phyloP scores from a whole-genome alignment of 2,888 invertebrate species.

The Drosophila buzzatii region DNA sequence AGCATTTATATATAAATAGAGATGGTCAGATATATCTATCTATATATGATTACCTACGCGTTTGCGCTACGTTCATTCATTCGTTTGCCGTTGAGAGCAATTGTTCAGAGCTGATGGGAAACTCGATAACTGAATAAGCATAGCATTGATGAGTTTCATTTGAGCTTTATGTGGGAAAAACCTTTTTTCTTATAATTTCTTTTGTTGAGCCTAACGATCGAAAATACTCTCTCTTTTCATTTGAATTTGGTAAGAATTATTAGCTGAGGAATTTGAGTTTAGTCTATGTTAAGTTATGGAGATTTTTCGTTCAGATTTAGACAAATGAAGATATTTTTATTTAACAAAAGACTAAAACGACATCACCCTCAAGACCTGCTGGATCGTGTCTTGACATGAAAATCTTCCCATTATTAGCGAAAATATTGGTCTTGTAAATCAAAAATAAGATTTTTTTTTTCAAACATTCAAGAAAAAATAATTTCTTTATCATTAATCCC shows the following conservation, averaged over 20 bases:
- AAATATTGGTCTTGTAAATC: no score
- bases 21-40: neutral
- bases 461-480: no score
- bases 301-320: no score
- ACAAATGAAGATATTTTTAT: no score
- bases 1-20: slow-evolving; percentile 50
- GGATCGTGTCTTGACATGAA: no score
- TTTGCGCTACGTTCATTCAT: slow-evolving; percentile 23
- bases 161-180: neutral
- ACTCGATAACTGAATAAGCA: slow-evolving; percentile 34
- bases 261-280: neutral
- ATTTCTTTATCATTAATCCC: no score
- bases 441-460: no score
- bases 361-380: no score
- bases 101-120: slow-evolving; percentile 40
- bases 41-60: neutral
- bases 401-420: no score
- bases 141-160: slow-evolving; percentile 21
- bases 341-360: no score
- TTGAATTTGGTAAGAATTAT: neutral
- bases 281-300: neutral
- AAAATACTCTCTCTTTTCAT: neutral
- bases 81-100: slow-evolving; percentile 20
- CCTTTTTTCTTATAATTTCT: neutral
- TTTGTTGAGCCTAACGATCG: neutral